A percentile compares a stretch with the other conserved stretches of the same genome.
These are phyloP conservation scores for Latrodectus geometricus DNA, from an alignment of 1,140 invertebrate species.

Conservation along the genomic window DNA sequence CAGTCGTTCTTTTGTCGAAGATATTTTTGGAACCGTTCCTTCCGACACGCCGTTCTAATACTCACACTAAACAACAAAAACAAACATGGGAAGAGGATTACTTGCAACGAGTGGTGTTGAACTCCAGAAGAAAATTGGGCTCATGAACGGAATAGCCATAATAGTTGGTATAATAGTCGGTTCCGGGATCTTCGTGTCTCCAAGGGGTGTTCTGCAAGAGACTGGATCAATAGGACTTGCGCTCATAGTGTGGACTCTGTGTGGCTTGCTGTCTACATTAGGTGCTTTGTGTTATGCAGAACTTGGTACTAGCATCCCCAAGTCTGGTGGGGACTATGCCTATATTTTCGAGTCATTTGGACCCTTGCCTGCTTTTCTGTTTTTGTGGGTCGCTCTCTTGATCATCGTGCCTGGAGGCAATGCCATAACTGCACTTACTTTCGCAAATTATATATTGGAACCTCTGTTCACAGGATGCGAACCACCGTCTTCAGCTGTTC, in stretches of 20 bases:
- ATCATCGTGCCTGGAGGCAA: constrained; percentile 82
- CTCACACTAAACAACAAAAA: neutral
- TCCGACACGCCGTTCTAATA: neutral
- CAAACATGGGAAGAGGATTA: neutral
- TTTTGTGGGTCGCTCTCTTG: constrained; percentile 85
- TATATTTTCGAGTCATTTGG: constrained; percentile 77
- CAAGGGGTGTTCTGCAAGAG: constrained; percentile 71
- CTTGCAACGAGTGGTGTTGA: constrained; percentile 8
- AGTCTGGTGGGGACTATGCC: constrained; percentile 96
- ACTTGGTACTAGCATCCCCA: constrained; percentile 83
- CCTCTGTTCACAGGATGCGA: constrained; percentile 78
- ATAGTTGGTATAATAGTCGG: constrained; percentile 89
- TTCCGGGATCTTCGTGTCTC: constrained; percentile 76
- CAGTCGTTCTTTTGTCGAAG: constrained; percentile 12
- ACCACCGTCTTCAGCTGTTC: constrained; percentile 75
- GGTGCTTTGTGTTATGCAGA: constrained; percentile 97
- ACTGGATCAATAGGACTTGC: constrained; percentile 67
- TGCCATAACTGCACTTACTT: constrained; percentile 80
- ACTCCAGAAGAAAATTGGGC: constrained; percentile 72
- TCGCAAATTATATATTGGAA: constrained; percentile 69
- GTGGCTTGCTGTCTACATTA: constrained; percentile 81
- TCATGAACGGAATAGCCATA: constrained; percentile 87
- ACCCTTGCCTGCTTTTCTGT: constrained; percentile 62
- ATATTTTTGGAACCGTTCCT: neutral
- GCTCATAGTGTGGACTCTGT: constrained; percentile 66